A percentile compares a stretch with the other conserved stretches of the same genome.
Conservation (phyloP, 2,888 invertebrate species). For the Corbicula japonica region DNA sequence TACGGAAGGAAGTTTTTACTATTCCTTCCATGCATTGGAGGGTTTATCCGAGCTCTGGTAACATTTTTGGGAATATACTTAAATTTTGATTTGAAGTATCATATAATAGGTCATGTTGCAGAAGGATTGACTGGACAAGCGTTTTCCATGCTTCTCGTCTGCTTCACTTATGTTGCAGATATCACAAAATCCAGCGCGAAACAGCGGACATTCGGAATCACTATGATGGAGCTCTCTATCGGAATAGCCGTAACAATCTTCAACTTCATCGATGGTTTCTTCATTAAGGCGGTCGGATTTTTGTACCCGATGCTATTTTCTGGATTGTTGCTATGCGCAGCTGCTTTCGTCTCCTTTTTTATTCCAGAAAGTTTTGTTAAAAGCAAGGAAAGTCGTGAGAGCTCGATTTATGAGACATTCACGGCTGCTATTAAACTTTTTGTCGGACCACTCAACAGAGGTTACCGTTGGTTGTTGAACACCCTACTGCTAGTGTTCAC, state of each 20-base stretch:
- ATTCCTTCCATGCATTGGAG: conserved; percentile 12
- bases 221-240: conserved; percentile 17
- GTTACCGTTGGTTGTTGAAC: conserved; percentile 11
- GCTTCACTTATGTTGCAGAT: conserved; percentile 22
- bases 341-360: conserved; percentile 2
- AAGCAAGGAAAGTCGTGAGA: not conserved
- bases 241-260: conserved; percentile 18
- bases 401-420: not conserved
- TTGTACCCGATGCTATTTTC: no score
- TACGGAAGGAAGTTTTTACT: conserved; percentile 28
- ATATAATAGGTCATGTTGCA: conserved; percentile 12
- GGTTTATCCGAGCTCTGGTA: not conserved
- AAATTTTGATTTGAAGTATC: conserved; percentile 2
- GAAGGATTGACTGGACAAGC: conserved; percentile 26
- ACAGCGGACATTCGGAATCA: conserved; percentile 20
- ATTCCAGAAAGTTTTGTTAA: conserved; percentile 6
- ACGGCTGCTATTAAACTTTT: conserved; percentile 9
- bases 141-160: conserved; percentile 19
- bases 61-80: conserved; percentile 15
- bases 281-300: conserved; percentile 19
- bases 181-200: conserved; percentile 16
- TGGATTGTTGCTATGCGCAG: conserved; percentile 4
- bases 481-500: conserved; percentile 14
- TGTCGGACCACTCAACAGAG: conserved; percentile 8
- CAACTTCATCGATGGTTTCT: conserved; percentile 1